phyloP scores from a whole-genome alignment of 2,888 invertebrate genomes.

The Perdita meconis region DNA sequence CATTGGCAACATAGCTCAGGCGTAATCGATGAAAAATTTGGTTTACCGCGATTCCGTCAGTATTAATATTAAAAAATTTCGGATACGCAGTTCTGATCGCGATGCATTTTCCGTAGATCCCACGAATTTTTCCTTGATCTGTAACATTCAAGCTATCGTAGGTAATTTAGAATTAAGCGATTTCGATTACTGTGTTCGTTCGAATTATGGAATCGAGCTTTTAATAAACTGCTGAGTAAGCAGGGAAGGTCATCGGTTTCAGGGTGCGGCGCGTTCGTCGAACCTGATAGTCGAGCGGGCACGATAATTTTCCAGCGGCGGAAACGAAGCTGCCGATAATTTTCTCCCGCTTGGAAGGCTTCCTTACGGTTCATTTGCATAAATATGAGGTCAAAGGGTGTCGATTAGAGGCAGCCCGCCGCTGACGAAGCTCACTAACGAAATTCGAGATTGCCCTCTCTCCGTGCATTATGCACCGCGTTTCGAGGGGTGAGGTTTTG shows the following conservation, averaged over 20 bases:
- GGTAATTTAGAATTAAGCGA: too few relatives aligned
- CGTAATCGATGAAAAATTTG: neutral
- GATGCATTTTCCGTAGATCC: neutral
- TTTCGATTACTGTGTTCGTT: too few relatives aligned
- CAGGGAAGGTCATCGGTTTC: neutral
- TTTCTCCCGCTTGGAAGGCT: slow-evolving; percentile 39
- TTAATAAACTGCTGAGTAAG: neutral
- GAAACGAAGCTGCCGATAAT: slow-evolving; percentile 50
- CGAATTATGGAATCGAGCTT: too few relatives aligned
- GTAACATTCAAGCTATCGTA: too few relatives aligned
- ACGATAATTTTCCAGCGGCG: slow-evolving; percentile 37
- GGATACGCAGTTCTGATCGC: neutral
- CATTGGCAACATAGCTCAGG: neutral
- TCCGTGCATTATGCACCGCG: slow-evolving; percentile 27
- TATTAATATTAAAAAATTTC: neutral
- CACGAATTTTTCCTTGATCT: too few relatives aligned
- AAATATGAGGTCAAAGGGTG: slow-evolving; percentile 55
- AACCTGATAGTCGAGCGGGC: slow-evolving; percentile 28
- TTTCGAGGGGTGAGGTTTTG: slow-evolving; percentile 17
- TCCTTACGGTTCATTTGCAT: slow-evolving; percentile 51
- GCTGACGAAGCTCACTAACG: slow-evolving; percentile 34
- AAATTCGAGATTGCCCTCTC: slow-evolving; percentile 34
- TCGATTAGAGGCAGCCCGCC: slow-evolving; percentile 42
- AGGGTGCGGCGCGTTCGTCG: slow-evolving; percentile 24
- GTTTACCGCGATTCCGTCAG: neutral